Percentiles rank a stretch among this genome's conserved stretches.
phyloP scores from a whole-genome alignment of 2,888 invertebrate species.

The Drosophila prostipennis region DNA sequence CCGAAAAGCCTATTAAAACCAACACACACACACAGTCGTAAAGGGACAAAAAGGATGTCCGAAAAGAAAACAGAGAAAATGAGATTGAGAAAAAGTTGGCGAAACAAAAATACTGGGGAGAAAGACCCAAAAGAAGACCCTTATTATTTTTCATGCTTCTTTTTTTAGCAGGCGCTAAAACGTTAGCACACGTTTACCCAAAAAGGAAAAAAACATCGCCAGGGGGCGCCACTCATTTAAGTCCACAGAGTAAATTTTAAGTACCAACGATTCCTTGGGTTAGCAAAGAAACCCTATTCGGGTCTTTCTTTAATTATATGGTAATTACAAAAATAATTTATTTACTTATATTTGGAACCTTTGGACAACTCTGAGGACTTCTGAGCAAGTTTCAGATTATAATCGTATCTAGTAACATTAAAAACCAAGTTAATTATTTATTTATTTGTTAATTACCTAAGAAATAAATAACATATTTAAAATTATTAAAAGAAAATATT shows the following conservation, averaged over 20 bases:
- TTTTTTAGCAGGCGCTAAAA: slow-evolving; percentile 62
- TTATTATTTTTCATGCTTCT: slow-evolving; percentile 32
- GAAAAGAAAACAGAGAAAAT: slow-evolving; percentile 8
- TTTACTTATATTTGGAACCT: background rate
- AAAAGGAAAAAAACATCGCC: background rate
- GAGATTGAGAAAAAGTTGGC: slow-evolving; percentile 34
- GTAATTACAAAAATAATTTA: slow-evolving; percentile 48
- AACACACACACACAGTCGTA: background rate
- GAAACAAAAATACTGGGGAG: slow-evolving; percentile 24
- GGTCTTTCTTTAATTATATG: slow-evolving; percentile 51
- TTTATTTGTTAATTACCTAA: too few relatives aligned
- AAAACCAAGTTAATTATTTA: too few relatives aligned
- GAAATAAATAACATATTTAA: too few relatives aligned
- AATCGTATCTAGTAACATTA: background rate
- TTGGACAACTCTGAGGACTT: background rate
- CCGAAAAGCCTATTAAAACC: slow-evolving; percentile 67
- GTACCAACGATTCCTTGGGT: slow-evolving; percentile 16
- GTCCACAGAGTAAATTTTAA: slow-evolving; percentile 40
- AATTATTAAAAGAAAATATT: too few relatives aligned
- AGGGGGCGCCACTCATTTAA: slow-evolving; percentile 48
- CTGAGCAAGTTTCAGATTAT: background rate
- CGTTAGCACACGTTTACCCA: slow-evolving; percentile 51
- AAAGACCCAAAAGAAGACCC: slow-evolving; percentile 22
- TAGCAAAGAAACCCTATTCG: background rate
- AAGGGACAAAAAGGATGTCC: slow-evolving; percentile 21